A percentile compares a stretch with the other conserved stretches of the same genome.
These are phyloP conservation scores for Aporrectodea caliginosa DNA, from an alignment of 1,140 invertebrate genomes.

Conservation along the genomic window DNA sequence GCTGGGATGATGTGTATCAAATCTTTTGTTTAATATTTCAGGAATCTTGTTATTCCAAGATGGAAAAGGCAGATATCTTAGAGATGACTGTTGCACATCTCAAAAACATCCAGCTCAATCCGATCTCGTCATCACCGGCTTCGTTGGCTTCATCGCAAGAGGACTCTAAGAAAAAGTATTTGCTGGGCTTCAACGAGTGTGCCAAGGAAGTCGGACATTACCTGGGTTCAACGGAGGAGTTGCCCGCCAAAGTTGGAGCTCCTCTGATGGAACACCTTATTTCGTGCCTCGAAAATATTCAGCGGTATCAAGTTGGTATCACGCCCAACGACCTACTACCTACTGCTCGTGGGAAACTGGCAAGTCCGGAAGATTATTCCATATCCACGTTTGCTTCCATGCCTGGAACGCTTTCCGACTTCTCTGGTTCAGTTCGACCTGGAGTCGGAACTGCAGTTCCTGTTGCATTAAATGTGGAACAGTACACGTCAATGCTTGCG, in stretches of 20 bases:
- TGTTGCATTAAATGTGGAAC: not conserved
- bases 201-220: not conserved
- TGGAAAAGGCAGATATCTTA: slow-evolving; percentile 94
- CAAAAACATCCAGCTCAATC: slow-evolving; percentile 38
- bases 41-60: slow-evolving; percentile 61
- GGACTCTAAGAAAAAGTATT: not conserved
- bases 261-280: not conserved
- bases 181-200: not conserved
- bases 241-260: not conserved
- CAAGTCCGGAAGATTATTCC: not conserved
- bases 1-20: too few species aligned
- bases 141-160: not conserved
- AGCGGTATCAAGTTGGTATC: too few species aligned
- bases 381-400: not conserved
- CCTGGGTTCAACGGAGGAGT: not conserved
- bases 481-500: too few species aligned
- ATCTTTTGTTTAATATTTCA: not conserved
- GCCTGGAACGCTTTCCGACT: not conserved
- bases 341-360: too few species aligned
- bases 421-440: not conserved
- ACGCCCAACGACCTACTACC: too few species aligned
- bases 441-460: not conserved
- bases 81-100: slow-evolving; percentile 94
- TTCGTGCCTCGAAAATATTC: not conserved
- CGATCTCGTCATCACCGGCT: not conserved